These are phyloP conservation scores for Trematomus loennbergii DNA, from an alignment of 2,113 vertebrate species.

Conservation along the genomic window DNA sequence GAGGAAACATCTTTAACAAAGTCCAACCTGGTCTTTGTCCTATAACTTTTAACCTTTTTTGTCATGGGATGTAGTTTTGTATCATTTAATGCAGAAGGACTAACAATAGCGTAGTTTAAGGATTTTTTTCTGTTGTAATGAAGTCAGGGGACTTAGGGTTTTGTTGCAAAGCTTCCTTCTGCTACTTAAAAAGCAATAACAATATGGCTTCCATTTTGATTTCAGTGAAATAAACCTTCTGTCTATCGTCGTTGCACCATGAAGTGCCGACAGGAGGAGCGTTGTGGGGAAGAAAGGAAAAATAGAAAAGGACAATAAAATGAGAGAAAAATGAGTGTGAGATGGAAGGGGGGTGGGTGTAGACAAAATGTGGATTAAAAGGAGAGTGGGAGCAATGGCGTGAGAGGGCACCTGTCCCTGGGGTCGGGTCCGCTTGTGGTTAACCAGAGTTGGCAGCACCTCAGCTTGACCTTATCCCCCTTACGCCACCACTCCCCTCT, in stretches of 20 bases:
- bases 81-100: too few relatives aligned
- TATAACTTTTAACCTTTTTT: too few relatives aligned
- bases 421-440: slow-evolving; percentile 56
- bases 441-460: slow-evolving; percentile 83
- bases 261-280: slow-evolving; percentile 4
- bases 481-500: slow-evolving; percentile 67
- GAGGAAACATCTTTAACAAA: too few relatives aligned
- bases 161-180: neutral
- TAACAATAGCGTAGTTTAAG: too few relatives aligned
- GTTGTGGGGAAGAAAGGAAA: neutral
- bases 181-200: neutral
- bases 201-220: neutral
- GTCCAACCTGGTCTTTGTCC: too few relatives aligned
- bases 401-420: slow-evolving; percentile 81
- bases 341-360: slow-evolving; percentile 13
- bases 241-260: neutral
- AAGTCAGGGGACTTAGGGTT: neutral
- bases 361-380: slow-evolving; percentile 51
- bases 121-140: neutral
- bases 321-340: slow-evolving; percentile 41
- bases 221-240: neutral
- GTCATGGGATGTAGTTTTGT: too few relatives aligned
- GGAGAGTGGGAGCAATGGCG: slow-evolving; percentile 66
- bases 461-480: slow-evolving; percentile 76
- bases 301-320: slow-evolving; percentile 41